These are phyloP conservation scores for Oncorhynchus clarkii DNA, from an alignment of 2,113 vertebrate genomes.

Conservation along the genomic window DNA sequence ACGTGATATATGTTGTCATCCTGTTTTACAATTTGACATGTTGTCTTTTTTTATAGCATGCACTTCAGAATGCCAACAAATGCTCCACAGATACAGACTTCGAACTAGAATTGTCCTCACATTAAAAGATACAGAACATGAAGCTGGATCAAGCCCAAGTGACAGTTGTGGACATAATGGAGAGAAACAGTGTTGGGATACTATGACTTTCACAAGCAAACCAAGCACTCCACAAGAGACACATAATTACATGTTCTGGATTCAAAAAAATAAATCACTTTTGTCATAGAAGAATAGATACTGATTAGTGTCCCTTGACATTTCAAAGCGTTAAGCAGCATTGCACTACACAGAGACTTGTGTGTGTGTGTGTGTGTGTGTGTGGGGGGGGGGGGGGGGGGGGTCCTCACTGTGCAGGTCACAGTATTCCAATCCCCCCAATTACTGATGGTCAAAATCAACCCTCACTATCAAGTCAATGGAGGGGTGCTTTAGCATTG, in stretches of 20 bases:
- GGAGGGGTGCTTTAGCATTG: neutral
- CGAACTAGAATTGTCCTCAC: constrained; percentile 75
- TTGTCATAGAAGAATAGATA: constrained; percentile 55
- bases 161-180: constrained; percentile 73
- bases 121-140: constrained; percentile 60
- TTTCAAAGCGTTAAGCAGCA: constrained; percentile 65
- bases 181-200: constrained; percentile 77
- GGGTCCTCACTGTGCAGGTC: constrained; percentile 25
- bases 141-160: constrained; percentile 54
- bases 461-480: constrained; percentile 18
- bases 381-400: neutral
- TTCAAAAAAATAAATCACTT: constrained; percentile 63
- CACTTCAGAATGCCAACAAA: constrained; percentile 85
- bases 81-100: constrained; percentile 80
- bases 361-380: no score
- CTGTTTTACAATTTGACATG: constrained; percentile 64
- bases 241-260: constrained; percentile 67
- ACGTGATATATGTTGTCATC: constrained; percentile 55
- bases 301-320: constrained; percentile 55
- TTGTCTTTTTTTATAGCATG: constrained; percentile 73
- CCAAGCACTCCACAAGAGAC: constrained; percentile 78
- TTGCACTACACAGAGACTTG: constrained; percentile 57
- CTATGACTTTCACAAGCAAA: constrained; percentile 72
- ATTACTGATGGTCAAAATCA: constrained; percentile 27
- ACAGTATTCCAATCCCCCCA: constrained; percentile 38